A percentile compares a stretch with the other conserved stretches of the same genome.
phyloP scores from a whole-genome alignment of 1,140 invertebrate genomes.

The Scaptomyza montana region DNA sequence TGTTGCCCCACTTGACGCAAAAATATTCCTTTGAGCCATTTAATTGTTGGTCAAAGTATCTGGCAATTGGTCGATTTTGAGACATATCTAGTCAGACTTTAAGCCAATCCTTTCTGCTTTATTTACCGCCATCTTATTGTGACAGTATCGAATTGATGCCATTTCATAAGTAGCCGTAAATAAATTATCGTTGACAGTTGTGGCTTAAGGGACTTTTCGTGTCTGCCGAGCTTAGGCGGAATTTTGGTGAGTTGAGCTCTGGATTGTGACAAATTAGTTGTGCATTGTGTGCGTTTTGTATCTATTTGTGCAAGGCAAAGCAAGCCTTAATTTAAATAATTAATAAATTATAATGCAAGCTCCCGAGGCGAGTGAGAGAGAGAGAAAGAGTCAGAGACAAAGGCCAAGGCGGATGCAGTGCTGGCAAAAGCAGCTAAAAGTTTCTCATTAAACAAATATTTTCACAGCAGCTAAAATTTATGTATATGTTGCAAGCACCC shows the following conservation, averaged over 20 bases:
- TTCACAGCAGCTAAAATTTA: constrained; percentile 80
- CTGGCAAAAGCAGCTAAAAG: constrained; percentile 58
- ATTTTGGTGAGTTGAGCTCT: constrained; percentile 6
- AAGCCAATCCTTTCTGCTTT: too few species aligned
- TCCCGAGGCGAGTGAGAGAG: constrained; percentile 3
- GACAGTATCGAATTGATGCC: constrained; percentile 14
- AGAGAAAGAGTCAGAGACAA: constrained; percentile 3
- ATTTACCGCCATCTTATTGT: not conserved
- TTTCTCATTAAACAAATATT: constrained; percentile 82
- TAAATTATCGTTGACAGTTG: constrained; percentile 27
- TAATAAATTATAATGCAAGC: constrained; percentile 72
- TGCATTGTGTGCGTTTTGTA: constrained; percentile 24
- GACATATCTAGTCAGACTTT: too few species aligned
- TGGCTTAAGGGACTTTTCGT: constrained; percentile 8
- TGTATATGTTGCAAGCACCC: constrained; percentile 45
- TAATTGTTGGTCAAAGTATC: not conserved
- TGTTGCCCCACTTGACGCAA: not conserved
- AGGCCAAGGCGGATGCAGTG: not conserved
- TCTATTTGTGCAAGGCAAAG: constrained; percentile 8
- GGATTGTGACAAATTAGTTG: constrained; percentile 27
- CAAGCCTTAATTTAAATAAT: constrained; percentile 72
- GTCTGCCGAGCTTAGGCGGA: constrained; percentile 5
- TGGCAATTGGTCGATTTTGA: too few species aligned
- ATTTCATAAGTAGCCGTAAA: constrained; percentile 12
- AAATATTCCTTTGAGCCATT: not conserved